Evolutionary conservation across 2,888 invertebrate genomes (phyloP), one percentile per base, ranked within the genome.

Genomic region (Dioctria linearis): DNA sequence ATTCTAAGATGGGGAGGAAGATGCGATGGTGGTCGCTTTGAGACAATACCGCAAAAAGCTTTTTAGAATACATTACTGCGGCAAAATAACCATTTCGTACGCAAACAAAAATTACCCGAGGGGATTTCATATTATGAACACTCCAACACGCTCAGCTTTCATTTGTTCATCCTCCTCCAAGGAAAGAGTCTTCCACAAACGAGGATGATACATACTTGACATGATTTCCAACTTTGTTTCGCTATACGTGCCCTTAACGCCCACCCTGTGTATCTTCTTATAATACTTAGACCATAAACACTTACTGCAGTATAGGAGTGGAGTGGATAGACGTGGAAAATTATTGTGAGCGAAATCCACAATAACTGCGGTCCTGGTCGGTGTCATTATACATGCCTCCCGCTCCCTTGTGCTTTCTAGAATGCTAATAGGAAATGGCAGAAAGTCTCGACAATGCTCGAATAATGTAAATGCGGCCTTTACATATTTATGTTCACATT

Each of bases 101-200:
- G 82, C 79, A 80, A 83, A 83, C 82, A 84, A 82, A 84, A 83
- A 83, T 84, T 80, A 82, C 82, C 83, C 83, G 80, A 75, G 83
- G 59, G 82, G 76, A 80, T 82, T 79, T 81, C 81, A 80, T 83
- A 82, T 84, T 84, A 82, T 83, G 81, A 81, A 82, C 84, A 84
- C 84, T 84, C 82, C 80, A 83, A 83, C 84, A 84, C 84, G 84
- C 83, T 82, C 83, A 80, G 83, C 82, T 83, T 81, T 83, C 82
- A 81, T 82, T 82, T 82, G 69, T 82, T 71, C 79, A 80, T 80
- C 69, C 80, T 80, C 76, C 80, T 80, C 76, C 78, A 51, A 37
- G 63, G 40, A 40, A 25, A 42, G 65, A 39, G 46, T 25, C 65
- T n/a, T 65, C 65, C 42, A 6, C 54, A 66, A 25, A 69, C 46